Percentiles rank a stretch among this genome's conserved stretches.
phyloP scores from a whole-genome alignment of 1,140 invertebrate species.

The Bombus impatiens region DNA sequence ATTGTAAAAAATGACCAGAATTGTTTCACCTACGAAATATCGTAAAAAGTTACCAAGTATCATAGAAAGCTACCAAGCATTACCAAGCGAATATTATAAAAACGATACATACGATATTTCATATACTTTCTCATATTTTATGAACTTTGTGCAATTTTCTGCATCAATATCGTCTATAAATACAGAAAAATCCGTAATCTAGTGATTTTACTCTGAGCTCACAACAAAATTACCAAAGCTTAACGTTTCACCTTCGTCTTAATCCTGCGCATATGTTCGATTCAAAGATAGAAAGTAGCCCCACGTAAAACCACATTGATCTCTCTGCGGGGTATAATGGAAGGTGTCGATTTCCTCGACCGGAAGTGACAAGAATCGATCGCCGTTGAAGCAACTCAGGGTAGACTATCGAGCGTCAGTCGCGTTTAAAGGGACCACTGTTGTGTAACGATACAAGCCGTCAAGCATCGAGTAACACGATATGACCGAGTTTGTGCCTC shows the following conservation, averaged over 20 bases:
- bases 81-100: too few relatives aligned
- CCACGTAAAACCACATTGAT: neutral
- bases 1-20: too few relatives aligned
- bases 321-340: neutral
- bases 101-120: too few relatives aligned
- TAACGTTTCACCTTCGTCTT: neutral
- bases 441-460: constrained; percentile 29
- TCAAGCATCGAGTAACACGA: constrained; percentile 43
- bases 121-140: too few relatives aligned
- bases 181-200: neutral
- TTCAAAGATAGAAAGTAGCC: neutral
- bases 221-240: neutral
- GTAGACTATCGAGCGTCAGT: constrained; percentile 18
- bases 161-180: neutral
- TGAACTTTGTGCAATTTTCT: too few relatives aligned
- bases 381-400: neutral
- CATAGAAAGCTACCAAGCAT: too few relatives aligned
- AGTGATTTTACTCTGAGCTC: too few relatives aligned
- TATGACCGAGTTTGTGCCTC: constrained; percentile 68
- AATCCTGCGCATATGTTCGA: neutral
- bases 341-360: constrained; percentile 37
- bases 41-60: too few relatives aligned
- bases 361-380: constrained; percentile 40
- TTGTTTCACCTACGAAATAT: too few relatives aligned
- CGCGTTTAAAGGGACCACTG: constrained; percentile 15